Evolutionary conservation across 2,888 invertebrate species (phyloP).

Genomic region (Alloscopus bannaensis): DNA sequence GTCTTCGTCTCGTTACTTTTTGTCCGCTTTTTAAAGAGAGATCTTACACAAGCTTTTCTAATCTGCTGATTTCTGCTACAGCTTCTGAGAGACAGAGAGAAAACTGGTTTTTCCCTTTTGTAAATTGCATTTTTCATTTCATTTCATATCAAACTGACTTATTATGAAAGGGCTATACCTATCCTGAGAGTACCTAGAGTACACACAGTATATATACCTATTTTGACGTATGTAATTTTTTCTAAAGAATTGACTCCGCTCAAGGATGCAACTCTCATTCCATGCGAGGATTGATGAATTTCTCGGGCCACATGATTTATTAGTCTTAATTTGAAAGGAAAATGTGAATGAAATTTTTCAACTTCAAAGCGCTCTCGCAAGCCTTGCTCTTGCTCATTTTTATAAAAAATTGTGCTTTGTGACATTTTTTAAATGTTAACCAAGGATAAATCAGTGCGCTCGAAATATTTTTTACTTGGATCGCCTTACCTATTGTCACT

Average conservation of each 20-base stretch:
- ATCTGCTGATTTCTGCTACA: slow-evolving; percentile 9
- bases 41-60: background rate
- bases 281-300: slow-evolving; percentile 32
- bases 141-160: background rate
- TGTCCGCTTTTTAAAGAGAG: slow-evolving; percentile 7
- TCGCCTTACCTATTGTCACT: background rate
- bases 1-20: slow-evolving; percentile 50
- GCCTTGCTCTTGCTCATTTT: background rate
- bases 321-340: slow-evolving; percentile 40
- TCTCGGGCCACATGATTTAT: slow-evolving; percentile 41
- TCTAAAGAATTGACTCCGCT: background rate
- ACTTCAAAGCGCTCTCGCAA: background rate
- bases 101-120: slow-evolving; percentile 3
- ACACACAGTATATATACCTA: background rate
- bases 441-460: too few species aligned
- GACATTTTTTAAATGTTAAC: background rate
- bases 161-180: background rate
- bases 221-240: background rate
- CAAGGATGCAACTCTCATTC: too few species aligned
- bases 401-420: background rate
- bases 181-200: too few species aligned
- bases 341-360: slow-evolving; percentile 30
- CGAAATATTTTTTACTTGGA: too few species aligned
- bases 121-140: slow-evolving; percentile 22
- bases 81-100: slow-evolving; percentile 1